These are phyloP conservation scores for Byasa hedistus DNA, from an alignment of 2,888 invertebrate genomes.

Conservation along the genomic window DNA sequence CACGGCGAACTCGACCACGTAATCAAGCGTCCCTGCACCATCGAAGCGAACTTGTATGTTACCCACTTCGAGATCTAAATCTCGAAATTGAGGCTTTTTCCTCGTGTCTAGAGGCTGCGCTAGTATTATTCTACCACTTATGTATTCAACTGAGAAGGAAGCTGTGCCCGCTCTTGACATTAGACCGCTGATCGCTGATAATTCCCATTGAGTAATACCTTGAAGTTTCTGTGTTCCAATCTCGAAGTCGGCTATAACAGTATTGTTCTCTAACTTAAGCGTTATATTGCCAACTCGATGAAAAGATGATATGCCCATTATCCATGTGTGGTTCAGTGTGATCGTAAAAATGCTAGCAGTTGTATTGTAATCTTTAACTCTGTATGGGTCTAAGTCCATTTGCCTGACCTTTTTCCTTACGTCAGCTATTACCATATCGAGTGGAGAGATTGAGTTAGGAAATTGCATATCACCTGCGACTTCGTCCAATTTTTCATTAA, in stretches of 20 bases:
- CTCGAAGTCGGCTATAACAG: conserved; percentile 83
- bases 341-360: conserved; percentile 85
- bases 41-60: conserved; percentile 91
- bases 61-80: conserved; percentile 88
- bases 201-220: conserved; percentile 89
- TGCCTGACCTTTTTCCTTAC: conserved; percentile 83
- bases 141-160: conserved; percentile 88
- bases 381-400: conserved; percentile 87
- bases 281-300: conserved; percentile 90
- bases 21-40: conserved; percentile 93
- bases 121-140: conserved; percentile 83
- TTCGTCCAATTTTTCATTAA: conserved; percentile 86
- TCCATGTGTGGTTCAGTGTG: conserved; percentile 86
- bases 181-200: conserved; percentile 83
- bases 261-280: conserved; percentile 85
- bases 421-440: conserved; percentile 90
- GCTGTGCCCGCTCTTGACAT: conserved; percentile 85
- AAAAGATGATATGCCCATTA: conserved; percentile 89
- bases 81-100: conserved; percentile 84
- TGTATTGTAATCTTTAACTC: conserved; percentile 85
- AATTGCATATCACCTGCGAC: conserved; percentile 85
- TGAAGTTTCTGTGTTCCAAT: conserved; percentile 89
- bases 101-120: conserved; percentile 89
- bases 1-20: conserved; percentile 87
- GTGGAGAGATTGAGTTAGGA: conserved; percentile 91